Percentiles rank a stretch among this genome's conserved stretches.
These are phyloP conservation scores for Metacarcinus magister DNA, from an alignment of 2,888 invertebrate species.

Conservation along the genomic window DNA sequence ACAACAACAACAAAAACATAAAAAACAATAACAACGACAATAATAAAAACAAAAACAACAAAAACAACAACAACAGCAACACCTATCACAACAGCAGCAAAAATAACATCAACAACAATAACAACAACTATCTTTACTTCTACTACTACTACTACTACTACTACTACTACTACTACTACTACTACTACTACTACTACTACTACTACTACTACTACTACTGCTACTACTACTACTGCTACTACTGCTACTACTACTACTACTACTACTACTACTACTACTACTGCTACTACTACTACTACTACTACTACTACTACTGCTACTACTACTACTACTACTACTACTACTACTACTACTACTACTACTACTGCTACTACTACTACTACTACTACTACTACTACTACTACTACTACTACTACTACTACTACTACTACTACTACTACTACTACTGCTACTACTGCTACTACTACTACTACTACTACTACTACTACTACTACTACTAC, in stretches of 20 bases:
- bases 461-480: too few species aligned
- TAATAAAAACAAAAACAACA: too few species aligned
- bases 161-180: not conserved
- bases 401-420: not conserved
- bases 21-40: too few species aligned
- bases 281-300: conserved; percentile 4
- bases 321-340: conserved; percentile 5
- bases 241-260: conserved; percentile 14
- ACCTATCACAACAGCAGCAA: not conserved
- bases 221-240: conserved; percentile 26
- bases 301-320: not conserved
- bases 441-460: too few species aligned
- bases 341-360: not conserved
- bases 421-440: too few species aligned
- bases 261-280: conserved; percentile 4
- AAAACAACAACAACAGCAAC: not conserved
- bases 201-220: not conserved
- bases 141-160: not conserved
- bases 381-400: not conserved
- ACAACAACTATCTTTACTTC: not conserved
- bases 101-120: not conserved
- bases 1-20: too few species aligned
- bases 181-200: not conserved
- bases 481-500: too few species aligned
- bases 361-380: not conserved